Evolutionary conservation across 2,113 vertebrate genomes (phyloP).

Genomic region (Phalacrocorax carbo): DNA sequence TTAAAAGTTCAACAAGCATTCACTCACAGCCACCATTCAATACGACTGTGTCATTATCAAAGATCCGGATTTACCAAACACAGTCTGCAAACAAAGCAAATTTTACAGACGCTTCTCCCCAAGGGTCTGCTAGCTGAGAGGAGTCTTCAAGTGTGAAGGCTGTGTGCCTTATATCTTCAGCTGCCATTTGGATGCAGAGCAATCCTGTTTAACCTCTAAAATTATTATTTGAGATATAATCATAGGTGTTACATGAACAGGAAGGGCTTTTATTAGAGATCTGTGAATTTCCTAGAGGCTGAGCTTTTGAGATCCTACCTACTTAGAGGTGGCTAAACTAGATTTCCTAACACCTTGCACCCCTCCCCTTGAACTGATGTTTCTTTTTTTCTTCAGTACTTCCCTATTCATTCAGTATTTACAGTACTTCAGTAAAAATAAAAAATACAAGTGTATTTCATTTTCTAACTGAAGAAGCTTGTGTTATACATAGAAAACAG

Average conservation of each 20-base stretch:
- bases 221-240: slow-evolving; percentile 19
- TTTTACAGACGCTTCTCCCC: slow-evolving; percentile 32
- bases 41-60: slow-evolving; percentile 67
- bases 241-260: background rate
- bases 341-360: background rate
- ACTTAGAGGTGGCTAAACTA: background rate
- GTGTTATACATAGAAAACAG: background rate
- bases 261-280: background rate
- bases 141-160: slow-evolving; percentile 3
- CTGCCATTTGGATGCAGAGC: background rate
- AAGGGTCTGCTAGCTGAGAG: background rate
- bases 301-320: background rate
- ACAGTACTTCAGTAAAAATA: background rate
- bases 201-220: slow-evolving; percentile 47
- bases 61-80: slow-evolving; percentile 64
- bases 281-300: background rate
- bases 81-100: slow-evolving; percentile 68
- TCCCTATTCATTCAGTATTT: background rate
- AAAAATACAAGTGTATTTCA: accelerated
- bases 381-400: background rate
- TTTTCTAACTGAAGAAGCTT: background rate
- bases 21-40: slow-evolving; percentile 63
- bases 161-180: slow-evolving; percentile 38
- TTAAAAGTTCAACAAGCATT: slow-evolving; percentile 76
- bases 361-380: background rate